Evolutionary conservation across 2,113 vertebrate species (phyloP).

Genomic region (Benitochromis conjunctus): DNA sequence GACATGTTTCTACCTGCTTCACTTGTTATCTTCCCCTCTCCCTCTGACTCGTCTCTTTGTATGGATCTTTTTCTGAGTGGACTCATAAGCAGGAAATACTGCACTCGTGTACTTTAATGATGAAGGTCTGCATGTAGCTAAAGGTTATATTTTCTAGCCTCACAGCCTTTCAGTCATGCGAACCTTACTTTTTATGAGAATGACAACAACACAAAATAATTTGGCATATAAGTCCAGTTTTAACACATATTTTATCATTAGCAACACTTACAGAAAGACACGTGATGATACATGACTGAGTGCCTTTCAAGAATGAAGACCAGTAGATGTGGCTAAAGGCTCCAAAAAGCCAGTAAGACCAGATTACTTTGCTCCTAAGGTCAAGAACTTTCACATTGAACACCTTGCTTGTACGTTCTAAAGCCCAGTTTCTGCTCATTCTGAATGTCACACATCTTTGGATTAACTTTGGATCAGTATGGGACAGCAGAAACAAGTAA

Average conservation of each 20-base stretch:
- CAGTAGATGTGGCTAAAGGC: not conserved
- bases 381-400: not conserved
- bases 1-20: slow-evolving; percentile 60
- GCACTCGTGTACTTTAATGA: not conserved
- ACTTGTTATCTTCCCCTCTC: not conserved
- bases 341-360: not conserved
- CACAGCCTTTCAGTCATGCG: not conserved
- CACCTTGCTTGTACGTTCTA: not conserved
- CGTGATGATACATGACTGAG: not conserved
- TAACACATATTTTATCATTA: not conserved
- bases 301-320: not conserved
- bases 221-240: not conserved
- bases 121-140: not conserved
- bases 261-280: not conserved
- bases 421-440: not conserved
- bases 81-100: not conserved
- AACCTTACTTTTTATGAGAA: not conserved
- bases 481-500: not conserved
- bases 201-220: too few species aligned
- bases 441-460: not conserved
- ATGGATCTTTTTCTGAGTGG: not conserved
- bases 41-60: not conserved
- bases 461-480: not conserved
- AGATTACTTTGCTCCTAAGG: not conserved
- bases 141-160: not conserved